Evolutionary conservation across 2,888 invertebrate genomes (phyloP), one percentile per base, ranked within the genome.

Genomic region (Linnaemya tessellans): DNA sequence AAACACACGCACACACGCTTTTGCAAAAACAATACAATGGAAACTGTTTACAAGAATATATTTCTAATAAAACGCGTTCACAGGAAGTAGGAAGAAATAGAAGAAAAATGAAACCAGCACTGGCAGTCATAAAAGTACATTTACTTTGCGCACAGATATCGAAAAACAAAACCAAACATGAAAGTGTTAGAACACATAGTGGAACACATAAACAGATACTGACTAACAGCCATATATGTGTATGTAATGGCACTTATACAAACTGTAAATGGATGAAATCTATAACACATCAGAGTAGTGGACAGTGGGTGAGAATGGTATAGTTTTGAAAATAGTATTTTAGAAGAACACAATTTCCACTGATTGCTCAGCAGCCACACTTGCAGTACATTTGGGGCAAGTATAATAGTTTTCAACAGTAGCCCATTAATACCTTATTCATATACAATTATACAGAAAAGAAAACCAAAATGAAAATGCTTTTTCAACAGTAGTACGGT

Each of bases 11-110:
- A 54, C 30, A 30, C 30, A 15, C 18, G 20, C n/a, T 60, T 30
- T 5, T 11, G 41, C 25, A 25, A 30, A 13, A 43, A 56, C 51
- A 43, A 56, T 18, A 13, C 15, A 18, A 46, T 25, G 18, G 67
- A 56, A 18, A 18, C 13, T 13, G 10, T 3, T 11, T 58, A 51
- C 18, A 67, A 51, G 49, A 78, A 46, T 25, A 68, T 41, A 79
- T 82, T 79, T 78, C 62, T 74, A 70, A 85, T 79, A 85, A 78
- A 82, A 82, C 62, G 73, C 82, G 79, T 74, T 74, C 49, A 79
- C 73, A 79, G 30, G 30, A 30, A 30, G 5, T 2, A 30, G 30
- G 30, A 30, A 30, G 5, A 30, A 30, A 30, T 5, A 30, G 5
- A 30, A 30, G 35, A 68, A 70, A 84, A 78, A 49, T 62, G 51